Conservation (phyloP, 2,888 invertebrate genomes). For the Caenorhabditis becei region DNA sequence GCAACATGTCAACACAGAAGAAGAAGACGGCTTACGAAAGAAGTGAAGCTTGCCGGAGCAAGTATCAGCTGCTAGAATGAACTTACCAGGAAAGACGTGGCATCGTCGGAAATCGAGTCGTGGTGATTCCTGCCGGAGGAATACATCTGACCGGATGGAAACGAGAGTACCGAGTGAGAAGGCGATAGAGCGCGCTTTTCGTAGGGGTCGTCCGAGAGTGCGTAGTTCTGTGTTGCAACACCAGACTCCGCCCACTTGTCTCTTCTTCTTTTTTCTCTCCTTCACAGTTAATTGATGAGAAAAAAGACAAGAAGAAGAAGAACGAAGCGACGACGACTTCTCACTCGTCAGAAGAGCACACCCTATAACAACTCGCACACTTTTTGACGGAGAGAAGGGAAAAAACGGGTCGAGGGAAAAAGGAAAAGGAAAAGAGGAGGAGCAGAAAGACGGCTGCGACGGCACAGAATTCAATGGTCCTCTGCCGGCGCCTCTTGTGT, state of each 20-base stretch:
- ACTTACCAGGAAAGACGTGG: constrained; percentile 47
- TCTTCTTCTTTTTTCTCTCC: constrained; percentile 7
- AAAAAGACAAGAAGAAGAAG: constrained; percentile 18
- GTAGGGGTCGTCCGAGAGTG: constrained; percentile 23
- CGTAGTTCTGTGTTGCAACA: constrained; percentile 32
- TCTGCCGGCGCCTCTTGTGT: constrained; percentile 17
- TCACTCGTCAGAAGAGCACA: constrained; percentile 25
- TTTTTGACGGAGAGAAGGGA: constrained; percentile 23
- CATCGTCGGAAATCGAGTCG: constrained; percentile 51
- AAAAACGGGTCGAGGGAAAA: constrained; percentile 18
- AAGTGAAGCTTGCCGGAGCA: background rate
- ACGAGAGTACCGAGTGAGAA: background rate
- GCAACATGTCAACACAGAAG: constrained; percentile 1
- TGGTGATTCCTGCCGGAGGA: constrained; percentile 58
- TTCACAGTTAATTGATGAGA: constrained; percentile 52
- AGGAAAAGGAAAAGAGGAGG: constrained; percentile 10
- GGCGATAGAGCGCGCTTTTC: constrained; percentile 5
- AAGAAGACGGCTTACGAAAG: background rate
- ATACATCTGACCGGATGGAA: constrained; percentile 27
- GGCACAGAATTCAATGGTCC: constrained; percentile 50
- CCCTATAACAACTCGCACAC: constrained; percentile 12
- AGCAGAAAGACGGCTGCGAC: constrained; percentile 1
- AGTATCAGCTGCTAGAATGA: background rate
- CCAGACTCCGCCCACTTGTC: constrained; percentile 45
- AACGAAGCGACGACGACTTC: constrained; percentile 25